Evolutionary conservation across 2,797 vertebrate species (phyloP), one percentile per base, ranked within the genome.

Genomic region (Sebastes jordani): DNA sequence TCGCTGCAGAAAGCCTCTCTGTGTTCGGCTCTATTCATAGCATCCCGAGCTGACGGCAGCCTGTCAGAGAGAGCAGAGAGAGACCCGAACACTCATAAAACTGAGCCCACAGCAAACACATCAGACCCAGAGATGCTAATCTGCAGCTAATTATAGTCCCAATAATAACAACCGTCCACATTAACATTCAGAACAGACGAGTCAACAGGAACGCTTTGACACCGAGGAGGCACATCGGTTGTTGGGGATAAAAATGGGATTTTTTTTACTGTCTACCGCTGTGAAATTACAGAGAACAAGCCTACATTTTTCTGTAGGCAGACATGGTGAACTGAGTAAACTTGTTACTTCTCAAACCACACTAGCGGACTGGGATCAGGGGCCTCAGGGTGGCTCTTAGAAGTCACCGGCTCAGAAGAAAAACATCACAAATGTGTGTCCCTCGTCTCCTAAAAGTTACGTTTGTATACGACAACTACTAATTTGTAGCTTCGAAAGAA

Each of bases 281-380:
- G 66, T 71, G 58, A 86, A 83, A 83, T 86, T 86, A 83, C 71
- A 86, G 78, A 75, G 46, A 52, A 52, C 18, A 52, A 52, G 46
- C 46, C 18, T 20, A 20, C 46, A n/a, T 52, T 52, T 52, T 52
- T 46, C 42, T 46, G 16, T 46, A 46, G 42, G 42, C 42, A 46
- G 42, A 16, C 46, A 52, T n/a, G 18, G 20, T n/a, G 16, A 52
- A 52, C 7, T 52, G 46, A 8, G 18, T n/a, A 20, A 52, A 52
- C 46, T n/a, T 20, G 16, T 20, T 18, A 20, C 46, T 42, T 42
- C 38, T 42, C 38, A 42, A 42, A 42, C 38, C 38, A 42, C 38
- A 46, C 42, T 16, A 46, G 14, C 42, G 7, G 42, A 46, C 42
- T 18, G 42, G 42, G 16, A 46, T 46, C 42, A 46, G 14, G 42